phyloP scores from a whole-genome alignment of 2,113 vertebrate genomes.

The Okapia johnstoni region DNA sequence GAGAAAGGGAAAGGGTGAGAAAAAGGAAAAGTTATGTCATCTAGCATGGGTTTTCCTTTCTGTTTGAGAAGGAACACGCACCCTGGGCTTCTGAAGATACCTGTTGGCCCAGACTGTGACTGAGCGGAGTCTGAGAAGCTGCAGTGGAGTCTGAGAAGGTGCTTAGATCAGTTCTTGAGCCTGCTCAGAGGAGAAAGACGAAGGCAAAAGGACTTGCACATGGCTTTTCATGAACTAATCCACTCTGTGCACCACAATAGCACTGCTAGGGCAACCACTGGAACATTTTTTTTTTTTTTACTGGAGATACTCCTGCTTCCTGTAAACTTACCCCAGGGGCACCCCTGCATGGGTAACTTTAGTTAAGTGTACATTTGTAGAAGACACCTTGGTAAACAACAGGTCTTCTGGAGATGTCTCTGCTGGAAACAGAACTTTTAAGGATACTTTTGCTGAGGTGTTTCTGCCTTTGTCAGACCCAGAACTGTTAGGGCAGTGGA shows the following conservation, averaged over 20 bases:
- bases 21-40: not conserved
- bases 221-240: not conserved
- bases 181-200: not conserved
- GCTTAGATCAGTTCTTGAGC: not conserved
- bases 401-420: not conserved
- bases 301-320: not conserved
- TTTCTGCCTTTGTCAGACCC: not conserved
- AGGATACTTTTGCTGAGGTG: not conserved
- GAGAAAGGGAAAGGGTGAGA: not conserved
- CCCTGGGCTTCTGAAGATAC: not conserved
- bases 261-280: too few relatives aligned
- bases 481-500: not conserved
- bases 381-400: not conserved
- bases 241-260: rapidly evolving
- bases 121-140: too few relatives aligned
- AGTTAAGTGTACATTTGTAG: not conserved
- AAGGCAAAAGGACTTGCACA: not conserved
- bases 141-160: too few relatives aligned
- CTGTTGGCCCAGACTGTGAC: not conserved
- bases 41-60: not conserved
- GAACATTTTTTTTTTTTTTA: not conserved
- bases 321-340: not conserved
- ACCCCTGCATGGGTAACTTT: not conserved
- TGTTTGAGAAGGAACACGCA: not conserved
- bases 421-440: not conserved